These are phyloP conservation scores for Cephalopterus ornatus DNA, from an alignment of 2,113 vertebrate species.

Conservation along the genomic window DNA sequence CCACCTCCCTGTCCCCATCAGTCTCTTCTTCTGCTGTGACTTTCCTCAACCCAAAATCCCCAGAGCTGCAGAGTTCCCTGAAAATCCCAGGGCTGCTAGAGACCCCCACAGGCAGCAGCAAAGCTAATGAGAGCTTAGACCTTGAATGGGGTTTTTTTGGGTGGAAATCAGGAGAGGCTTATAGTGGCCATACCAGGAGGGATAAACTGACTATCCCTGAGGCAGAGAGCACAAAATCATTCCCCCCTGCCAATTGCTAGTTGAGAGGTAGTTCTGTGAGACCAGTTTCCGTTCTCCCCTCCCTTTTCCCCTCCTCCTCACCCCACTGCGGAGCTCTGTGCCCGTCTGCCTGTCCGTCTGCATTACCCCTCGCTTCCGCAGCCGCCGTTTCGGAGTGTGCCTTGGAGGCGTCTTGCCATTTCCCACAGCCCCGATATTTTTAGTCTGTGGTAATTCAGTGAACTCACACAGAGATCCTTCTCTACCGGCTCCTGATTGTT, in stretches of 20 bases:
- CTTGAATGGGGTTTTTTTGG: background rate
- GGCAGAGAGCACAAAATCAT: background rate
- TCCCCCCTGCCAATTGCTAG: background rate
- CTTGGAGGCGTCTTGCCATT: background rate
- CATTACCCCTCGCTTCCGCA: background rate
- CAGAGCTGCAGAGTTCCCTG: background rate
- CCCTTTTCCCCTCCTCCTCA: background rate
- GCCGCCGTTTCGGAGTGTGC: background rate
- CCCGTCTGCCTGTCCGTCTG: fast-evolving
- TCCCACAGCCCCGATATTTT: conserved; percentile 31
- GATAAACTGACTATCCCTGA: background rate
- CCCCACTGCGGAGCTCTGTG: fast-evolving
- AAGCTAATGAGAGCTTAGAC: background rate
- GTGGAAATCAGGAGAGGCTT: background rate
- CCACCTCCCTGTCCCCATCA: background rate
- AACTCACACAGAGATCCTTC: background rate
- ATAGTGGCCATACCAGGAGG: fast-evolving
- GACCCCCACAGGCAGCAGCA: fast-evolving
- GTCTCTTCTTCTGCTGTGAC: background rate
- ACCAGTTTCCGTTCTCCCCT: background rate
- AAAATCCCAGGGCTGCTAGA: background rate
- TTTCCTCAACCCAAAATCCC: background rate
- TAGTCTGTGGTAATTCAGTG: conserved; percentile 1
- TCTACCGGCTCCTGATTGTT: background rate
- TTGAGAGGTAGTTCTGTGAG: background rate